These are phyloP conservation scores for Leucoptera coffeella DNA, from an alignment of 2,888 invertebrate genomes.

Conservation along the genomic window DNA sequence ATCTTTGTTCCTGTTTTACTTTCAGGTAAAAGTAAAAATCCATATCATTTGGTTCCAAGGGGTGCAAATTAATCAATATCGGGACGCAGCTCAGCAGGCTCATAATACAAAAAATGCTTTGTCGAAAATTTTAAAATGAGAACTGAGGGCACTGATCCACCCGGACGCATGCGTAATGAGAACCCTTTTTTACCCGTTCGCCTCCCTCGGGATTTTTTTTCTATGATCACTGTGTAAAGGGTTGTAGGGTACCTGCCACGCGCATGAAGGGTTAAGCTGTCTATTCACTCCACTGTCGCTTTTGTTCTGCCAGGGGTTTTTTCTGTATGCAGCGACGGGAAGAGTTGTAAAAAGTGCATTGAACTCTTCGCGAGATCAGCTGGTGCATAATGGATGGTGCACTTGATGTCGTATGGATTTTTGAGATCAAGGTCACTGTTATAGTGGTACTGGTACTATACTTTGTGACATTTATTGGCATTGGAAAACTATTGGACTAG, in stretches of 20 bases:
- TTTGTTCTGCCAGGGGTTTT: slow-evolving; percentile 23
- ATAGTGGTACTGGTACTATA: too few relatives aligned
- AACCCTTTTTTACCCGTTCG: slow-evolving; percentile 52
- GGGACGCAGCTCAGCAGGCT: too few relatives aligned
- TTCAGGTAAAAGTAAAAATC: too few relatives aligned
- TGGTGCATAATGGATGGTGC: slow-evolving; percentile 42
- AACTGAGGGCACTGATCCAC: slow-evolving; percentile 40
- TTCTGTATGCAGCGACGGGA: slow-evolving; percentile 20
- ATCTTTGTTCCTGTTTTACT: too few relatives aligned
- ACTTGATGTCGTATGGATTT: slow-evolving; percentile 45
- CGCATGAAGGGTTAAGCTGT: slow-evolving; percentile 44
- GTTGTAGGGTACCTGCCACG: slow-evolving; percentile 49
- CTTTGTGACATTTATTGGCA: too few relatives aligned
- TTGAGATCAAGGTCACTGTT: slow-evolving; percentile 27
- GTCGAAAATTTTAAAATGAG: slow-evolving; percentile 17
- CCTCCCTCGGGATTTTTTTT: slow-evolving; percentile 43
- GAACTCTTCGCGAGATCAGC: slow-evolving; percentile 44
- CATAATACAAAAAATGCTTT: slow-evolving; percentile 4
- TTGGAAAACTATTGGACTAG: too few relatives aligned
- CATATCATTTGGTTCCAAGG: too few relatives aligned
- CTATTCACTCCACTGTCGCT: slow-evolving; percentile 27
- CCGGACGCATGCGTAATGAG: slow-evolving; percentile 44
- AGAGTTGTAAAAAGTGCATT: slow-evolving; percentile 41
- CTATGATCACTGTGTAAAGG: too few relatives aligned
- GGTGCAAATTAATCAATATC: too few relatives aligned